Percentiles rank a stretch among this genome's conserved stretches.
These are phyloP conservation scores for Rhopalosiphum nymphaeae DNA, from an alignment of 2,888 invertebrate species.

Conservation along the genomic window DNA sequence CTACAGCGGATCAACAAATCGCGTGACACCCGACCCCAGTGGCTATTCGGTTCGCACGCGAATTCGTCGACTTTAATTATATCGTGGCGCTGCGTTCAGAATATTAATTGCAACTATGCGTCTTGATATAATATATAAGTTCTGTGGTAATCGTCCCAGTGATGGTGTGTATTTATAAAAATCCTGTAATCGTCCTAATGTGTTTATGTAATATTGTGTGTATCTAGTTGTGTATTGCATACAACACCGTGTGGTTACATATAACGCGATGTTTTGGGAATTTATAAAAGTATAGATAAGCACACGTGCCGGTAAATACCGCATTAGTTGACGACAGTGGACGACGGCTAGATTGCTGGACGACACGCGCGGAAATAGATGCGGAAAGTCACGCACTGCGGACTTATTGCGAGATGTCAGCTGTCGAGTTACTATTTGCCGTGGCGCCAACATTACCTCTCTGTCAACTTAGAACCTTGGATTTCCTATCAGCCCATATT, in stretches of 20 bases:
- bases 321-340: not conserved
- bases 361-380: not conserved
- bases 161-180: not conserved
- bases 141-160: not conserved
- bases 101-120: conserved; percentile 33
- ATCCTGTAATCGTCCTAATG: not conserved
- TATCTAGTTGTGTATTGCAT: not conserved
- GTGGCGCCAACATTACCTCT: not conserved
- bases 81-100: not conserved
- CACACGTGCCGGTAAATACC: not conserved
- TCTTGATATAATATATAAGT: not conserved
- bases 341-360: not conserved
- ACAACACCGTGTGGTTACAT: not conserved
- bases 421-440: not conserved
- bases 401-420: not conserved
- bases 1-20: conserved; percentile 28
- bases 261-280: not conserved
- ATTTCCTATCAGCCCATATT: not conserved
- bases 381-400: not conserved
- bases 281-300: not conserved
- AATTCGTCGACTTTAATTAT: conserved; percentile 33
- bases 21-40: conserved; percentile 40
- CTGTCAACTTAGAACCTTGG: not conserved
- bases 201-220: not conserved
- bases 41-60: conserved; percentile 46